Base-by-base conservation (phyloP, 2,797 vertebrate species). In the Melanotaenia pygmaea region DNA sequence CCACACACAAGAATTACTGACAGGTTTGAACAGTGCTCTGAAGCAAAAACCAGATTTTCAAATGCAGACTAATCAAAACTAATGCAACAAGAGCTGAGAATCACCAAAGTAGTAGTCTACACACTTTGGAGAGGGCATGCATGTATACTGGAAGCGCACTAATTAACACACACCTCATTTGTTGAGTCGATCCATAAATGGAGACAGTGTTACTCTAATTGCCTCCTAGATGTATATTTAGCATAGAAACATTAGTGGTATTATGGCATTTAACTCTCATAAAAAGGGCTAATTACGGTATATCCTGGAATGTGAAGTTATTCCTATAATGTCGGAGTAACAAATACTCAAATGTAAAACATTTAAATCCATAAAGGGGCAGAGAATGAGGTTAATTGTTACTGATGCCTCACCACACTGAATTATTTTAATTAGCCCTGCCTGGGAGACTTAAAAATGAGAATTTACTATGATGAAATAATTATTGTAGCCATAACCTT, bases 31-130 rank as follows among this genome's bases (percentile, higher is more conserved):
- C 9, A 10, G 67, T 3, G 67, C 4, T 10, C 2, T 1, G 16
- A 51, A 66, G 54, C 37, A 71, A 80, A 1, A 87, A 73, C 5
- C 8, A 50, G n/a, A 63, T 60, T 50, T 54, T 56, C 4, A 59
- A 14, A 70, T 57, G 53, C 5, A 76, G 64, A 68, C 16, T 0
- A 57, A 59, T 18, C 30, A 2, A 43, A 50, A 37, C 6, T 24
- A 26, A 5, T 22, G 10, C 14, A 30, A 9, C 3, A 28, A 30
- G 34, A 62, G 16, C 32, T 38, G 37, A 65, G 28, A 61, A 47
- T 56, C 9, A 34, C 37, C 16, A 56, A 56, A 28, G 22, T 26
- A 26, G 13, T 35, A 13, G 13, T 14, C 28, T 18, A 32, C 10
- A 12, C 4, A 22, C 54, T 18, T 28, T 13, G 9, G 5, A 28